Evolutionary conservation across 2,888 invertebrate genomes (phyloP).

Genomic region (Dromius quadrimaculatus): DNA sequence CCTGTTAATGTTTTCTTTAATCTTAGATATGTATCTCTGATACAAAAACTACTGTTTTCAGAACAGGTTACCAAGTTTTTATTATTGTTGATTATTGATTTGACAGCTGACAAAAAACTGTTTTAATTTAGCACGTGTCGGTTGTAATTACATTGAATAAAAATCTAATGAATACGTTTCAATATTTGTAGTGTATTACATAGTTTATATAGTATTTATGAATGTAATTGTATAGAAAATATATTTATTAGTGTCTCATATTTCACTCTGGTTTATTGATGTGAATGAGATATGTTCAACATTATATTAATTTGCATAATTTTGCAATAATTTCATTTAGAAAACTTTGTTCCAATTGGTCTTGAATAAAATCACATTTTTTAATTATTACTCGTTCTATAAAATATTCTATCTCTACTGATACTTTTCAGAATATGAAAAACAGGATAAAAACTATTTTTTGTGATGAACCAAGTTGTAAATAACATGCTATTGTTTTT

Average conservation of each 20-base stretch:
- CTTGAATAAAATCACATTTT: no score
- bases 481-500: no score
- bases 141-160: background rate
- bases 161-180: background rate
- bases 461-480: no score
- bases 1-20: slow-evolving; percentile 28
- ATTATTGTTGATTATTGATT: slow-evolving; percentile 11
- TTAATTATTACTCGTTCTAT: no score
- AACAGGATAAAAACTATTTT: no score
- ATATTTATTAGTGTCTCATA: background rate
- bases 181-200: slow-evolving; percentile 3
- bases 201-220: background rate
- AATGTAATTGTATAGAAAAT: background rate
- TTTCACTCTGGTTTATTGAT: background rate
- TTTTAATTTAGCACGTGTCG: slow-evolving; percentile 17
- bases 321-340: background rate
- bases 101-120: slow-evolving; percentile 24
- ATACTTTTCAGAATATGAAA: no score
- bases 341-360: background rate
- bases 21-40: slow-evolving; percentile 33
- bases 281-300: no score
- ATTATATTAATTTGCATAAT: background rate
- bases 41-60: slow-evolving; percentile 41
- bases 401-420: no score
- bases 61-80: slow-evolving; percentile 28